phyloP scores from a whole-genome alignment of 1,140 invertebrate genomes.

The Laodelphax striatellus region DNA sequence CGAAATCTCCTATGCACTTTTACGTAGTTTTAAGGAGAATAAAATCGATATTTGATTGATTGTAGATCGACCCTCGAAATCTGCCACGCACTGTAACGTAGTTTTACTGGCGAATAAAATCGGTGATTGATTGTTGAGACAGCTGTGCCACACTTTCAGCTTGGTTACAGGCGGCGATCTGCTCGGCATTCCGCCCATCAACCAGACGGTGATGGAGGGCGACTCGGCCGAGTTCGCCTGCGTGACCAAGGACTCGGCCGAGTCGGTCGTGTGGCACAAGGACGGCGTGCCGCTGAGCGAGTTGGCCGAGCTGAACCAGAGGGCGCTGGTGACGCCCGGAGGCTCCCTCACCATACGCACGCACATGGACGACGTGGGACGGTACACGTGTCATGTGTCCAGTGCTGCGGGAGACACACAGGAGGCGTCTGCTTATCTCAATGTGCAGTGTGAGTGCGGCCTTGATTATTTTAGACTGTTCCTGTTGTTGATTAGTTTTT shows the following conservation, averaged over 20 bases:
- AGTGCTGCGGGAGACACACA: slow-evolving; percentile 70
- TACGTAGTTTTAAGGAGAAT: no score
- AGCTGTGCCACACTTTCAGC: no score
- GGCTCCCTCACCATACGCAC: slow-evolving; percentile 65
- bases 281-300: slow-evolving; percentile 48
- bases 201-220: slow-evolving; percentile 77
- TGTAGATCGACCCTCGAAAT: no score
- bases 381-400: slow-evolving; percentile 78
- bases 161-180: slow-evolving; percentile 64
- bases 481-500: no score
- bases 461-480: no score
- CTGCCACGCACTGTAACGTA: no score
- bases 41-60: no score
- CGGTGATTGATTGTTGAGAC: no score
- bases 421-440: slow-evolving; percentile 76
- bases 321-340: slow-evolving; percentile 46
- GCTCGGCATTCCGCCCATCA: slow-evolving; percentile 72
- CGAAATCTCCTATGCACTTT: no score
- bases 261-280: slow-evolving; percentile 54
- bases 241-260: slow-evolving; percentile 50
- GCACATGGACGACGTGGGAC: slow-evolving; percentile 70
- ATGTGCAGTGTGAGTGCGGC: slow-evolving; percentile 83
- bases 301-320: slow-evolving; percentile 47
- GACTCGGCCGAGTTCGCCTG: slow-evolving; percentile 74
- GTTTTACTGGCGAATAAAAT: no score